Conservation (phyloP, 2,113 vertebrate genomes). For the Notothenia rossii region DNA sequence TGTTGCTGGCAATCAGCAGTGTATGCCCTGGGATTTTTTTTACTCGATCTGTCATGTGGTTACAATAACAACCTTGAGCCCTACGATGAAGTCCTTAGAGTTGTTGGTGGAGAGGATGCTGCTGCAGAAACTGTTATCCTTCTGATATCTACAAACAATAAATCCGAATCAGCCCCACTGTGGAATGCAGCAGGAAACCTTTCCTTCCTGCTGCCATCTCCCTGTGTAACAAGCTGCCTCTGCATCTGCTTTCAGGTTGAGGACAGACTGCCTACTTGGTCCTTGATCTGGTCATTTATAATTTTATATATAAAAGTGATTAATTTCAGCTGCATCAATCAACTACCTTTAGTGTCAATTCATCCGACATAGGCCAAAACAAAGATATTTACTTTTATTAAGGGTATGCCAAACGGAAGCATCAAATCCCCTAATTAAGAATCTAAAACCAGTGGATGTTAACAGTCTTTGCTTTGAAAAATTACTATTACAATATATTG, state of each 20-base stretch:
- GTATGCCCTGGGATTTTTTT: background rate
- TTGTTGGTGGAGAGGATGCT: background rate
- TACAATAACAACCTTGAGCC: background rate
- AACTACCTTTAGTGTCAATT: background rate
- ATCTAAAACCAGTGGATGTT: background rate
- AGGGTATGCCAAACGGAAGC: background rate
- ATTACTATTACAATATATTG: no score
- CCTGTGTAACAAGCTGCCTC: background rate
- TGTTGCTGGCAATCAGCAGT: background rate
- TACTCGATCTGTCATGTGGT: background rate
- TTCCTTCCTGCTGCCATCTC: conserved; percentile 25
- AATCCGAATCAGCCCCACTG: background rate
- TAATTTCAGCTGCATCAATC: background rate
- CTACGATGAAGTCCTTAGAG: background rate
- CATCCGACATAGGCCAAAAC: background rate
- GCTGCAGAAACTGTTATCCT: background rate
- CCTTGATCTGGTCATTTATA: background rate
- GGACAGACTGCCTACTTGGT: background rate
- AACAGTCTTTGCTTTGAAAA: background rate
- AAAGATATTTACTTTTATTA: background rate
- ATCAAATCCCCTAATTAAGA: background rate
- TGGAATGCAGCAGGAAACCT: conserved; percentile 33
- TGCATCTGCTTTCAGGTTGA: background rate
- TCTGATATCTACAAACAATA: background rate
- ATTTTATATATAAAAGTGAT: background rate